A percentile compares a stretch with the other conserved stretches of the same genome.
Evolutionary conservation across 53 echinoderm and acorn worm genomes (phyloP).

Genomic region (Zoroaster sp.): DNA sequence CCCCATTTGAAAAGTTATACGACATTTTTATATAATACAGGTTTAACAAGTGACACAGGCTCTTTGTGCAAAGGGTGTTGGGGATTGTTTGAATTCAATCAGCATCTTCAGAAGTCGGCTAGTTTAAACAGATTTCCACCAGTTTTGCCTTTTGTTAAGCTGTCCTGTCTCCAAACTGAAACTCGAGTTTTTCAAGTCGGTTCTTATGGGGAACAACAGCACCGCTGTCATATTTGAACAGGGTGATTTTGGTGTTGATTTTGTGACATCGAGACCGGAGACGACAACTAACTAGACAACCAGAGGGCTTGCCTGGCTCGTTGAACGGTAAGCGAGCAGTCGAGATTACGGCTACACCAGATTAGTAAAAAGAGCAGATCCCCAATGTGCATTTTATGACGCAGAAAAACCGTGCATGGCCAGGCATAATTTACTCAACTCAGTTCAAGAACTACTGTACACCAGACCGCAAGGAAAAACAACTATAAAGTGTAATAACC

Average conservation of each 20-base stretch:
- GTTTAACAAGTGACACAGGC: neutral
- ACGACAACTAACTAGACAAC: neutral
- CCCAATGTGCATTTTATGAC: no score
- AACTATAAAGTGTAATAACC: conserved; percentile 31
- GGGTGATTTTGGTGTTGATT: conserved; percentile 11
- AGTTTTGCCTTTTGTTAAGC: conserved; percentile 3
- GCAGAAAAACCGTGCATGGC: neutral
- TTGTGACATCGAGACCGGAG: neutral
- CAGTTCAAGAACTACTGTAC: neutral
- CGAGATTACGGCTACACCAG: no score
- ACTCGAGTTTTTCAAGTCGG: neutral
- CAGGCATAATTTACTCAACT: neutral
- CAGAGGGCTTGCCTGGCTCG: neutral
- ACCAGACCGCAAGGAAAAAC: neutral
- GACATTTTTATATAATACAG: neutral
- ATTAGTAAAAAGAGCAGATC: no score
- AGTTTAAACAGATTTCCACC: neutral
- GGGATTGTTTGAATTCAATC: neutral
- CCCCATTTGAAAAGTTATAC: neutral
- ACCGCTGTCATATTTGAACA: neutral
- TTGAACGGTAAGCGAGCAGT: no score
- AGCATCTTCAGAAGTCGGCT: neutral
- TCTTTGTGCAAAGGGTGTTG: conserved; percentile 5
- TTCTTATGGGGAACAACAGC: neutral
- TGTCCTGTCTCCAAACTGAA: neutral